Base-by-base conservation (phyloP, 2,888 invertebrate species). In the Bellardia pandia region DNA sequence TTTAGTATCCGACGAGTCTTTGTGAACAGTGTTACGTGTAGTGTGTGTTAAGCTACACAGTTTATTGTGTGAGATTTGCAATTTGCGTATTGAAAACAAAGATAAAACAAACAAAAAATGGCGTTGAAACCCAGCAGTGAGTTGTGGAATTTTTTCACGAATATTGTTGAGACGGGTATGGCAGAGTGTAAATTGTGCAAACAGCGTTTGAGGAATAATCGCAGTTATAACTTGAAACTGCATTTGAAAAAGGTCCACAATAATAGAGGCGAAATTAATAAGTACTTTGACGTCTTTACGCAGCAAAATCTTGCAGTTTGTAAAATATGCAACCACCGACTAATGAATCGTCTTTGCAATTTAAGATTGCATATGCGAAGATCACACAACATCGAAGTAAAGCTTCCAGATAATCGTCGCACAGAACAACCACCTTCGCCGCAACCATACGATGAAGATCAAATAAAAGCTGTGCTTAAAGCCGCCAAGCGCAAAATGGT, bases 401-500 rank as follows among this genome's bases (percentile, higher is more conserved):
- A 42, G 11, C 11, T 68, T 13, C 53, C 42, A 4, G 71, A 77
- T 4, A 48, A 64, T 23, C 33, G 37, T 0, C 5, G 1, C 6
- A 4, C 14, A 7, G 30, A 53, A 33, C 30, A 58, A 3, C 16
- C 64, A 8, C 56, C 74, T 11, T 66, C 79, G 2, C 79, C 69
- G 3, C 75, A 76, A 3, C 76, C 83, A 2, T 80, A 83, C 11
- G 53, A 86, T 42, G 83, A 86, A 58, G 83, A 83, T 23, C 71
- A 76, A 66, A 83, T 86, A n/a, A 30, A 66, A 40, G 71, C 83
- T 3, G 69, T 83, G 2, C 42, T 83, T 1, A 72, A 66, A 51
- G 66, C 58, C n/a, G 83, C 83, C n/a, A 86, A 80, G 23, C 83
- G 86, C 6, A 86, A 86, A 83, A 83, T 83, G 79, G 42, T 16